Evolutionary conservation across 1,140 invertebrate genomes (phyloP), one percentile per base, ranked within the genome.

Genomic region (Dinothrombium tinctorium): DNA sequence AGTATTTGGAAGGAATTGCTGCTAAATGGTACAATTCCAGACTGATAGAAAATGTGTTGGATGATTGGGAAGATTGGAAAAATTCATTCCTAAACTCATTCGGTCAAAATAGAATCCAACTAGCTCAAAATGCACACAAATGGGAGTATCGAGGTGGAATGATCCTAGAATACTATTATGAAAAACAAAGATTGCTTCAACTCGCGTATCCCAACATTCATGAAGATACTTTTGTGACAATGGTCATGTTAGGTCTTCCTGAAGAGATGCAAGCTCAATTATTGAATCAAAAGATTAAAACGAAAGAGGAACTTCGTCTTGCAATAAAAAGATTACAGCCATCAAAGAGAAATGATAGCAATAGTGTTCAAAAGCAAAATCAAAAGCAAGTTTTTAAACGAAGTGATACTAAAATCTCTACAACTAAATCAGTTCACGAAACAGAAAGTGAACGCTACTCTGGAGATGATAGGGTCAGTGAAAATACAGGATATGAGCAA

Each of bases 71-170:
- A 11, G 2, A 19, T 8, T 39, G 37, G 37, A 24, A 26, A 28
- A 15, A 5, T 5, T 24, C 37, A 9, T 39, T 39, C 17, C 22
- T 26, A 4, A 24, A 19, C n/a, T 25, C 37, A 25, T 39, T 39
- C 9, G 37, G 37, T 14, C 22, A 39, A 5, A 39, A 39, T 28
- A 3, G 37, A 24, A n/a, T 39, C 5, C 9, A 12, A 4, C 14
- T 9, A 8, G 37, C 37, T 21, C 8, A 12, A 12, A 5, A 21
- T 7, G 22, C 37, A 8, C 9, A 21, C 4, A 28, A 14, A 14
- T 39, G 37, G 37, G 37, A 39, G 14, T 36, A 36, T 21, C 9
- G 33, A 19, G 17, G 33, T 9, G 33, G 33, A 7, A 22, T 22
- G 12, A 36, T 36, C 6, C 23, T 21, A 7, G 20, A 19, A 22